phyloP scores from a whole-genome alignment of 1,140 invertebrate species.

The Paramacrobiotus metropolitanus region DNA sequence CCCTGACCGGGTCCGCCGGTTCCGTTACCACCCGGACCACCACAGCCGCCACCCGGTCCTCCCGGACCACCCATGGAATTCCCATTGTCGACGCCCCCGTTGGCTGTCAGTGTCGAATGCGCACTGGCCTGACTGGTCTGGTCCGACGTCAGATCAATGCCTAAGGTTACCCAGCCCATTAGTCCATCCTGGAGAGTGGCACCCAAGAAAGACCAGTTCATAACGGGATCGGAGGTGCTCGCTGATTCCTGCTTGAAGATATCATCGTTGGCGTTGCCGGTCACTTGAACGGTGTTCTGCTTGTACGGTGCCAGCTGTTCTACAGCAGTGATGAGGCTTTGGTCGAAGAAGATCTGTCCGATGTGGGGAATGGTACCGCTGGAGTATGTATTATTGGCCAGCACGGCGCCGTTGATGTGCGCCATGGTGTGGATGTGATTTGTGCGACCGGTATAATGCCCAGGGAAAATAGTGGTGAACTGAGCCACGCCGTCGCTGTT shows the following conservation, averaged over 20 bases:
- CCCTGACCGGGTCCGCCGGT: too few species aligned
- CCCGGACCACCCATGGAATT: too few species aligned
- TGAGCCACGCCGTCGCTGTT: neutral
- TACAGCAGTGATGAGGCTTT: neutral
- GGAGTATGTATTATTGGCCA: neutral
- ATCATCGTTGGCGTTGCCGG: neutral
- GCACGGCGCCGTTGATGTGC: neutral
- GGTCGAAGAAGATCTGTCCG: neutral
- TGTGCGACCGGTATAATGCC: neutral
- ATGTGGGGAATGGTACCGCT: neutral
- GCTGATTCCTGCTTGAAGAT: neutral
- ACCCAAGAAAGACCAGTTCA: neutral
- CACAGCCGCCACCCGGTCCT: too few species aligned
- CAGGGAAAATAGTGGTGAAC: neutral
- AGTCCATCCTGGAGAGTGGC: neutral
- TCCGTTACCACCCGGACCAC: too few species aligned
- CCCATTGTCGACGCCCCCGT: neutral
- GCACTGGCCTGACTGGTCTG: neutral
- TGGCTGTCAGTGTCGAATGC: neutral
- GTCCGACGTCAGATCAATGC: neutral
- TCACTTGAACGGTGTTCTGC: neutral
- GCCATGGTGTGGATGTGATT: neutral
- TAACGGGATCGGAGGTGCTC: neutral
- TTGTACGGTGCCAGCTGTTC: neutral
- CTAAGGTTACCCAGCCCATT: neutral